phyloP scores from a whole-genome alignment of 2,888 invertebrate species.

The Nezara viridula region DNA sequence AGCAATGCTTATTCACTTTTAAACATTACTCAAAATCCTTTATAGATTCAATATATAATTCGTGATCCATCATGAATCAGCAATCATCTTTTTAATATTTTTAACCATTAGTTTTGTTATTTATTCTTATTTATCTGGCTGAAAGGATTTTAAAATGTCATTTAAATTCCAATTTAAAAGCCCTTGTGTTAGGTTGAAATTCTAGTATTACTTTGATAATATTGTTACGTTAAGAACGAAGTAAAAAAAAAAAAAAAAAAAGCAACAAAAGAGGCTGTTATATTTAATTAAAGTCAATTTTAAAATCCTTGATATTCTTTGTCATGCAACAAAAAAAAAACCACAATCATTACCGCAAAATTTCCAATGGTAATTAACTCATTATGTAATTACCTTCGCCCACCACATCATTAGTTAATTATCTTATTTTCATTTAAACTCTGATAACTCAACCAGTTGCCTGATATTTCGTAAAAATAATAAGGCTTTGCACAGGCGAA shows the following conservation, averaged over 20 bases:
- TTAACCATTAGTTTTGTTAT: neutral
- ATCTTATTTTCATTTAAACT: neutral
- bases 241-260: too few relatives aligned
- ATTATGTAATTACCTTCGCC: neutral
- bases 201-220: too few relatives aligned
- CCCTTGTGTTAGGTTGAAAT: too few relatives aligned
- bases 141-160: too few relatives aligned
- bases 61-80: neutral
- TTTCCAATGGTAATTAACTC: neutral
- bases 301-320: neutral
- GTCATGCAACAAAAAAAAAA: neutral
- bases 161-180: too few relatives aligned
- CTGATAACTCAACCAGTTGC: neutral
- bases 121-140: neutral
- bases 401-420: neutral
- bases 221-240: too few relatives aligned
- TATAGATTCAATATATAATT: neutral
- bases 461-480: neutral
- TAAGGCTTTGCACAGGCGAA: neutral
- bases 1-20: neutral
- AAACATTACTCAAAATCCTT: neutral
- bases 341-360: neutral
- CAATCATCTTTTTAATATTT: neutral
- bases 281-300: neutral
- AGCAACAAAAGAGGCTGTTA: too few relatives aligned